These are phyloP conservation scores for Adineta ricciae DNA, from an alignment of 2,888 invertebrate genomes.

Conservation along the genomic window DNA sequence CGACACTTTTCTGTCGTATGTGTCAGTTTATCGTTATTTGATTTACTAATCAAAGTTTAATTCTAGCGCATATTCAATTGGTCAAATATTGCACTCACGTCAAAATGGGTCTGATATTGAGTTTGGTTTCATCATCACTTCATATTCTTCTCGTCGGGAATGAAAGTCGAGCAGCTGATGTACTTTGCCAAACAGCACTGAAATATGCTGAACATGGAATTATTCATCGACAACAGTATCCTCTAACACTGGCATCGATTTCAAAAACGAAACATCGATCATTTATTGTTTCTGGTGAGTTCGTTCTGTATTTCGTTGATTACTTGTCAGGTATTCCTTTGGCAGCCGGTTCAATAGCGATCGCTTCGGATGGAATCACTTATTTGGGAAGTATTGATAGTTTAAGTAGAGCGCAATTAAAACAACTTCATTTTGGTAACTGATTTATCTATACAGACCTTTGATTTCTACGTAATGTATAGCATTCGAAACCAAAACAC, in stretches of 20 bases:
- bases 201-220: neutral
- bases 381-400: neutral
- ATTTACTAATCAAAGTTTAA: neutral
- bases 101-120: neutral
- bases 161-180: slow-evolving; percentile 18
- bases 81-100: slow-evolving; percentile 1
- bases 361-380: neutral
- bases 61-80: slow-evolving; percentile 10
- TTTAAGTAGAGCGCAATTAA: neutral
- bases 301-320: too few relatives aligned
- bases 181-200: neutral
- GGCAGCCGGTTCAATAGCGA: neutral
- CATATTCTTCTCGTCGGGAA: neutral
- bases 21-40: neutral
- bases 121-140: neutral
- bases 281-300: neutral
- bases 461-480: too few relatives aligned
- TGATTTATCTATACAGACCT: too few relatives aligned
- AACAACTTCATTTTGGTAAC: neutral
- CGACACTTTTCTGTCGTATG: slow-evolving; percentile 4
- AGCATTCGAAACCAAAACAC: slow-evolving; percentile 11
- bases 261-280: neutral
- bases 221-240: neutral
- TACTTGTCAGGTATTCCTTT: too few relatives aligned
- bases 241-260: neutral